Evolutionary conservation across 2,113 vertebrate species (phyloP).

Genomic region (Uria lomvia): DNA sequence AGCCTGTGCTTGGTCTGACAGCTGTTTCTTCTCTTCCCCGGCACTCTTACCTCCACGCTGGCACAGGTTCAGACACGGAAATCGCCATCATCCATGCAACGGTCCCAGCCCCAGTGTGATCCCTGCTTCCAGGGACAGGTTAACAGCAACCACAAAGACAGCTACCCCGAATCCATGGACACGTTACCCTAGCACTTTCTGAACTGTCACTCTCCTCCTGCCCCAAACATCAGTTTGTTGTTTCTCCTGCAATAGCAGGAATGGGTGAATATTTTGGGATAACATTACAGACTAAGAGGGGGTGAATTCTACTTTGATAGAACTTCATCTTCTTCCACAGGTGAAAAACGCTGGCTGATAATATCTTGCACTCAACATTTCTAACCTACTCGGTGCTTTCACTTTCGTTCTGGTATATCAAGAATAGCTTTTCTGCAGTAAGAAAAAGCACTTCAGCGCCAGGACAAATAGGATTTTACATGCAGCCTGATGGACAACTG

Average conservation of each 20-base stretch:
- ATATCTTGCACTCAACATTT: neutral
- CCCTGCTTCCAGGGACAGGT: neutral
- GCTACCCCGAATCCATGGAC: neutral
- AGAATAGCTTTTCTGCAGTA: neutral
- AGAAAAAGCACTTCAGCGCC: neutral
- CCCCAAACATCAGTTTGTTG: neutral
- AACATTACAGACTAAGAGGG: neutral
- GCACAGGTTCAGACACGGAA: neutral
- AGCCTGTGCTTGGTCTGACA: neutral
- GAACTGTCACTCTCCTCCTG: neutral
- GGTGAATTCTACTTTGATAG: neutral
- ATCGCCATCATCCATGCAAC: neutral
- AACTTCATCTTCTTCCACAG: neutral
- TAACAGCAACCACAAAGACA: neutral
- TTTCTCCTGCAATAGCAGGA: neutral
- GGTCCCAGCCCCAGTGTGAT: neutral
- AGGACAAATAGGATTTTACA: neutral
- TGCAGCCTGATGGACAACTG: neutral
- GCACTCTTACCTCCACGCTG: neutral
- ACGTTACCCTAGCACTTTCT: neutral
- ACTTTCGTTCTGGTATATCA: neutral
- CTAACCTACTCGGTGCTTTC: neutral
- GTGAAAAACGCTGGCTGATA: fast-evolving
- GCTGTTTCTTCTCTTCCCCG: neutral
- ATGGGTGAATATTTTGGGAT: neutral